Evolutionary conservation across 2,888 invertebrate genomes (phyloP), one percentile per base, ranked within the genome.

Genomic region (Cryptus armator): DNA sequence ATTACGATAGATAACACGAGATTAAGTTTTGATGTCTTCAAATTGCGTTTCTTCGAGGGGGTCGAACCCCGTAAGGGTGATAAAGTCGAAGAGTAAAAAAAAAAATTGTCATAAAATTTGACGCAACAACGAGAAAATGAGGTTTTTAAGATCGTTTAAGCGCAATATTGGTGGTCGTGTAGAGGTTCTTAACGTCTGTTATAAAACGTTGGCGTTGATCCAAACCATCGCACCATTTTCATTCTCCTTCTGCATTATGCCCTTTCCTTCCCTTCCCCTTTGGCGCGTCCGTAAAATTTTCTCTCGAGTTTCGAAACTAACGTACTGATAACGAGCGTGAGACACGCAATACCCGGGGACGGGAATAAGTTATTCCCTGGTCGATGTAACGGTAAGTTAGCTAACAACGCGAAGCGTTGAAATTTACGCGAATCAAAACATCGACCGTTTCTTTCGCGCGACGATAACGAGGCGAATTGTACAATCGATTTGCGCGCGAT

Each of bases 221-320:
- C 48, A 75, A 24, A 14, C 62, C 59, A 19, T 14, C 71, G 10
- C 37, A 43, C 9, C 19, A 1, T 37, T 37, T 37, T 37, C 37
- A 37, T 56, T 16, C 56, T 19, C 1, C 24, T 32, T 14, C 43
- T 19, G 29, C 1, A 32, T 10, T 6, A 24, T 14, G 6, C 32
- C 24, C 9, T 29, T 48, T 29, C 46, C 24, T 44, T 43, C 46
- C 14, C 44, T 46, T 12, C 10, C 29, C 44, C 24, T 14, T 19
- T 14, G 7, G 14, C 46, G 24, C 4, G 48, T 2, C 12, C 5
- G 59, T 59, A 24, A 16, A 32, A 64, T 64, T 32, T 46, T 12
- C 75, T 32, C 48, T 64, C 70, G 48, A 64, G 56, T 53, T 56
- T 56, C 51, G n/a, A 75, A 66, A 75, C 48, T 66, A 37, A 7